Base-by-base conservation (phyloP, 2,113 vertebrate species). In the Pheucticus melanocephalus region DNA sequence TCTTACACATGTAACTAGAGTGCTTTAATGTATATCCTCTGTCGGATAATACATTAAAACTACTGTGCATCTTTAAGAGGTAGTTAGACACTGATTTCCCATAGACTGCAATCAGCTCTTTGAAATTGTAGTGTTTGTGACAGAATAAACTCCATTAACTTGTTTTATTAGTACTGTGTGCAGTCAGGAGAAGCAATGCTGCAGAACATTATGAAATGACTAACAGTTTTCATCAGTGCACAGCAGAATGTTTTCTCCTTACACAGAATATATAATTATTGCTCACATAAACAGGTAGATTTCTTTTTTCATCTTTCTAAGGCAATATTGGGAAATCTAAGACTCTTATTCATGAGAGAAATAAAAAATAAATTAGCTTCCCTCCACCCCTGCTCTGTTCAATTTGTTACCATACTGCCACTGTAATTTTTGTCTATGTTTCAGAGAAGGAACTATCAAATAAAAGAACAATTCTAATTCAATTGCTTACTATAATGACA, bases 71-170 rank as follows among this genome's bases (percentile, higher is more conserved):
- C 93, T 97, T 95, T 92, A 94, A 95, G 86, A 97, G 84, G 56
- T 91, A 91, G 63, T 95, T 95, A 97, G 79, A 95, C 86, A 65
- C 95, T 94, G 80, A 92, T 96, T 97, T 98, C 96, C 94, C 91
- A 92, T 88, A 97, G 93, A 94, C 95, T 95, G 95, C 91, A 98
- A 96, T 97, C 97, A 97, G 94, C 91, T 93, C 78, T 96, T 98
- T 92, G 95, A 98, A 97, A 97, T 44, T 82, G 95, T 96, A 95
- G 95, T 88, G 86, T 97, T 98, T 97, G 95, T 97, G 97, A 97
- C 97, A 98, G 97, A 98, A 98, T 97, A 98, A 98, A 98, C 96
- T 97, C 97, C 97, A 98, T 98, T 98, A 98, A 97, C 97, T 98
- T 97, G 96, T 98, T 97, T 98, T 98, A 98, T 98, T 98, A 98